Evolutionary conservation across 2,888 invertebrate species (phyloP).

Genomic region (Synanthedon andrenaeformis): DNA sequence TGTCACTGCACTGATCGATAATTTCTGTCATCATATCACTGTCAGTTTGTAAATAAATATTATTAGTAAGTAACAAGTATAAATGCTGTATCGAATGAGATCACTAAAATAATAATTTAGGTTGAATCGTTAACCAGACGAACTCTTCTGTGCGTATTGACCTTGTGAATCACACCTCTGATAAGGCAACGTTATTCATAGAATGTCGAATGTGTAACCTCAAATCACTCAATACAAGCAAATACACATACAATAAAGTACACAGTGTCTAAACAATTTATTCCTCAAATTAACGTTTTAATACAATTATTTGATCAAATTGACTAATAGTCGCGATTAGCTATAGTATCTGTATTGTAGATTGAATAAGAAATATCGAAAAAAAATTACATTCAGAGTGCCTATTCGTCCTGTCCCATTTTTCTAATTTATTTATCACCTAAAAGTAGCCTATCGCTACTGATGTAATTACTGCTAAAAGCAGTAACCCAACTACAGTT

Average conservation of each 20-base stretch:
- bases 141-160: conserved; percentile 33
- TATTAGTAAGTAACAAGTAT: no score
- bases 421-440: background rate
- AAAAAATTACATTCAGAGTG: no score
- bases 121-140: conserved; percentile 44
- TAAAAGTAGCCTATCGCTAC: background rate
- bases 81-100: conserved; percentile 34
- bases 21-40: no score
- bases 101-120: conserved; percentile 42
- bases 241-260: no score
- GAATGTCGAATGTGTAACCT: conserved; percentile 28
- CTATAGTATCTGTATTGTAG: no score
- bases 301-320: no score
- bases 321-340: no score
- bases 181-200: conserved; percentile 43
- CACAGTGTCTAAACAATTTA: no score
- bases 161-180: conserved; percentile 61
- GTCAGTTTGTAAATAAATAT: no score
- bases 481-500: conserved; percentile 10
- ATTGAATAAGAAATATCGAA: no score
- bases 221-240: conserved; percentile 5
- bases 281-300: no score
- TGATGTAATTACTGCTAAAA: conserved; percentile 4
- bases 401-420: background rate
- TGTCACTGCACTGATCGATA: no score